Base-by-base conservation (phyloP, 2,888 invertebrate species). In the Gandaritis pyraliata region DNA sequence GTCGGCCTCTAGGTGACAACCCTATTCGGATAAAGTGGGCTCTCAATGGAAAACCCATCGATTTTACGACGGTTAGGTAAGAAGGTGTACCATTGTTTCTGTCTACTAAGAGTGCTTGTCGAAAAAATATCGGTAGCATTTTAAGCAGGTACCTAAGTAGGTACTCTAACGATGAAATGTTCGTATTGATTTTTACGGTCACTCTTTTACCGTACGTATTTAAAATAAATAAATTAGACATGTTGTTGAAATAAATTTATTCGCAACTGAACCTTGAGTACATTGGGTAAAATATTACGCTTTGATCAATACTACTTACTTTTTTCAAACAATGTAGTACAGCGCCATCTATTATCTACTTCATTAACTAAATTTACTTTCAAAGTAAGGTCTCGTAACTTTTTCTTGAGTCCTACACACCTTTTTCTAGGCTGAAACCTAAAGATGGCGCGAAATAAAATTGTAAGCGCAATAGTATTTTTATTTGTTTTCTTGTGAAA, bases 1-100 rank as follows among this genome's bases (percentile, higher is more conserved):
- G 97, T 77, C 94, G 94, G 66, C 96, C 96, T 0, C 93, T 95
- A 65, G 97, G 97, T 0, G 97, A 97, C 84, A 95, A 94, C 75
- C 97, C 97, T 7, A 95, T 97, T 58, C 94, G 95, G 73, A 94
- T 97, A 49, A 94, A 94, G 54, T 97, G 97, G 97, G 94, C 93
- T 50, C 93, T 95, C 72, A 94, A 95, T 77, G 95, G 94, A 60
- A 95, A 94, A 58, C 93, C 94, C 33, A 86, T 96, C 48, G 95
- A 96, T 78, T 93, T 88, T 62, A 80, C 86, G 13, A 80, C 88
- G 2, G 80, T 90, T 3, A 90, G 92, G 93, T 92, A 76, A 65
- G 61, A 23, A 52, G 8, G 6, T 55, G 18, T 36, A 7, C 18
- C n/a, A n/a, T n/a, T 55, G 8, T 5, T 52, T 7, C 7, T 39